Evolutionary conservation across 30 jellyfish, hydroid and myxozoan species (phyloP).

Genomic region (Chironex yamaguchii): DNA sequence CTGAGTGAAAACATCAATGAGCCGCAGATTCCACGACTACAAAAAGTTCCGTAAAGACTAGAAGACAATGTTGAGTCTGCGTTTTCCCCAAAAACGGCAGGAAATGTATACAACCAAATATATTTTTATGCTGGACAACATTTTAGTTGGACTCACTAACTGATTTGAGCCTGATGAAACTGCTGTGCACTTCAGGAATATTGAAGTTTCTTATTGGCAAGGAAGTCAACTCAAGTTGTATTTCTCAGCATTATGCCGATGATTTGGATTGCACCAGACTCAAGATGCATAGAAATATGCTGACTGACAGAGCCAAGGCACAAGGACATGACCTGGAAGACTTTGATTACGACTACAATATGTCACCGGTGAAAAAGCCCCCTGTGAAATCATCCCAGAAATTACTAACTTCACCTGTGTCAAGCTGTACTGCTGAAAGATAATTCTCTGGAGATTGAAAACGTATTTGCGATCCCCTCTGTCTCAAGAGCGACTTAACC

Average conservation of each 20-base stretch:
- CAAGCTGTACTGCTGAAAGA: too few species aligned
- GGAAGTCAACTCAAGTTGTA: conserved; percentile 37
- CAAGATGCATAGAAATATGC: too few species aligned
- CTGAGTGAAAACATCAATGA: background rate
- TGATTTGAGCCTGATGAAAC: conserved; percentile 18
- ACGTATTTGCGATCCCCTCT: too few species aligned
- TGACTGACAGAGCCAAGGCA: too few species aligned
- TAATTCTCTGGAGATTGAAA: too few species aligned
- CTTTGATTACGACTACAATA: too few species aligned
- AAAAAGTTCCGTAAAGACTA: conserved; percentile 7
- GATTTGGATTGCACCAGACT: conserved; percentile 55
- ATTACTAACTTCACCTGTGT: too few species aligned
- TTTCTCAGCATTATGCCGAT: conserved; percentile 59
- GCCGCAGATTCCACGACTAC: conserved; percentile 39
- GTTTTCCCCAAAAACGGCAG: background rate
- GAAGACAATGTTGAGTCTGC: too few species aligned
- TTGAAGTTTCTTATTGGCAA: conserved; percentile 24
- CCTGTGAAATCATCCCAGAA: too few species aligned
- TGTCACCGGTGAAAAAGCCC: too few species aligned
- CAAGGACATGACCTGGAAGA: too few species aligned
- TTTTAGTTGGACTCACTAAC: conserved; percentile 4
- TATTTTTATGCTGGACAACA: background rate
- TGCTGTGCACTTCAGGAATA: conserved; percentile 26
- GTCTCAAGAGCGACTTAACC: too few species aligned
- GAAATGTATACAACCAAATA: conserved; percentile 1